A percentile compares a stretch with the other conserved stretches of the same genome.
Evolutionary conservation across 2,113 vertebrate genomes (phyloP).

Genomic region (Ptychochromis oligacanthus): DNA sequence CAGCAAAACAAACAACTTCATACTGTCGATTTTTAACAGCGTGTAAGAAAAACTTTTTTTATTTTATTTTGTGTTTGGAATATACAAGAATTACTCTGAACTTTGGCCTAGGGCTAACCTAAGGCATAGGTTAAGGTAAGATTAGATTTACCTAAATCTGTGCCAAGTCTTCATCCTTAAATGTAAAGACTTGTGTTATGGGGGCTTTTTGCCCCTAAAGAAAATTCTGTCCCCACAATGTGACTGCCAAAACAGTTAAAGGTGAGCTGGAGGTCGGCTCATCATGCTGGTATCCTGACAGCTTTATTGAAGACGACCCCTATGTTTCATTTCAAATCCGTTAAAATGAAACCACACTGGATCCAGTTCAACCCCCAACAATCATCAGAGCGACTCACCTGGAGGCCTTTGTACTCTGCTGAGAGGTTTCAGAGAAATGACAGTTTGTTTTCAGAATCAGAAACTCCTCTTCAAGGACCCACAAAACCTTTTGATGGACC

Average conservation of each 20-base stretch:
- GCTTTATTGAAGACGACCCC: constrained; percentile 12
- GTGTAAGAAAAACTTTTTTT: no score
- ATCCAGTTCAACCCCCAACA: neutral
- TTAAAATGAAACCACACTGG: neutral
- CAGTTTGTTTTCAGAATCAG: neutral
- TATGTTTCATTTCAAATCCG: neutral
- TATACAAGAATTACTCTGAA: no score
- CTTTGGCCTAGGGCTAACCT: no score
- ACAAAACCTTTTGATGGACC: no score
- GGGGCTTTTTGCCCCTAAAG: neutral
- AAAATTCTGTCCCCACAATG: neutral
- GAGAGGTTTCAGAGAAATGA: neutral
- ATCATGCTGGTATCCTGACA: constrained; percentile 47
- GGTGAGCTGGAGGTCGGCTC: neutral
- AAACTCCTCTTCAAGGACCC: neutral
- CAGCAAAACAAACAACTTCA: no score
- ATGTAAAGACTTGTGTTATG: no score
- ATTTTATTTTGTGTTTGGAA: no score
- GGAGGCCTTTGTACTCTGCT: neutral
- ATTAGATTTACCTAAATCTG: no score
- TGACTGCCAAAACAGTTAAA: neutral
- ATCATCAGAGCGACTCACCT: neutral
- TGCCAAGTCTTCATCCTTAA: no score
- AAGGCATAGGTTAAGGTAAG: no score
- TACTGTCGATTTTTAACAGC: no score